Conservation (phyloP, 2,113 vertebrate genomes). For the Zingel zingel region DNA sequence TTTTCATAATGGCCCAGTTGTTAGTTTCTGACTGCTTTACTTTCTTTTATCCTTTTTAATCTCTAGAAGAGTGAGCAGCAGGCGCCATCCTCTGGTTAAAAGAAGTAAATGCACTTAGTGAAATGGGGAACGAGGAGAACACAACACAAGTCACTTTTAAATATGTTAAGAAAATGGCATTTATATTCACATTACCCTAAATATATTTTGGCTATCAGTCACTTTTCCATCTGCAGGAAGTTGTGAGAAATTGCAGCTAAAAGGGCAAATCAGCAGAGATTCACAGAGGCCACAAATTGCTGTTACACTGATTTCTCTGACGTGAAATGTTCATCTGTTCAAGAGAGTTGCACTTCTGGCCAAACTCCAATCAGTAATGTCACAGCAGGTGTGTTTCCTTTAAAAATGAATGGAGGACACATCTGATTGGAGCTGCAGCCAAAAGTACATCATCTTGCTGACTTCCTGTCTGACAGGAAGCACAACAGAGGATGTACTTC, state of each 20-base stretch:
- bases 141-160: neutral
- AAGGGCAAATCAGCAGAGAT: neutral
- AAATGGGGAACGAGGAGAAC: neutral
- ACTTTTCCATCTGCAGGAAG: neutral
- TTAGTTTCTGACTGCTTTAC: neutral
- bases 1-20: neutral
- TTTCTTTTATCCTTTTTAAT: neutral
- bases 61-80: neutral
- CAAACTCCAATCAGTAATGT: neutral
- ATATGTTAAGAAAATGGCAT: neutral
- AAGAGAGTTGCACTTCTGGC: neutral
- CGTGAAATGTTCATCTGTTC: neutral
- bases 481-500: no score
- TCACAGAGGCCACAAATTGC: neutral
- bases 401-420: neutral
- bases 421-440: neutral
- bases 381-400: neutral
- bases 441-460: neutral
- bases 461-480: no score
- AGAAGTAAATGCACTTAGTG: constrained; percentile 20
- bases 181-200: neutral
- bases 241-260: neutral
- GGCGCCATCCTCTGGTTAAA: constrained; percentile 55
- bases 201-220: neutral
- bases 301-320: neutral